Evolutionary conservation across 1,140 invertebrate genomes (phyloP).

Genomic region (Acarapis woodi): DNA sequence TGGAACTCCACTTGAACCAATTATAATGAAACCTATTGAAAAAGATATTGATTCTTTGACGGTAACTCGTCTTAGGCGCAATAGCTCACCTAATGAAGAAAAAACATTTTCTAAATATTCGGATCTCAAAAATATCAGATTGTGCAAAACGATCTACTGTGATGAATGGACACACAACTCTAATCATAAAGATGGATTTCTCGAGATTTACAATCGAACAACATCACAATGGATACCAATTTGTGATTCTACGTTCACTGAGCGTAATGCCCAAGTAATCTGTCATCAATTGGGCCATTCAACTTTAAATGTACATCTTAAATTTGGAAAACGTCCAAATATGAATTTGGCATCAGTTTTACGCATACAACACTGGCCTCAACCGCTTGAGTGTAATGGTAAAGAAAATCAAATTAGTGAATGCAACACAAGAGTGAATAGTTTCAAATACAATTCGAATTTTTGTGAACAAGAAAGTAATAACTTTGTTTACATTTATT

Average conservation of each 20-base stretch:
- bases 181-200: conserved; percentile 28
- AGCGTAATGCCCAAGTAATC: conserved; percentile 74
- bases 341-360: conserved; percentile 50
- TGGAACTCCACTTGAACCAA: conserved; percentile 44
- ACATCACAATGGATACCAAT: conserved; percentile 85
- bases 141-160: conserved; percentile 17
- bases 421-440: conserved; percentile 61
- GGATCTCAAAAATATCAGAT: conserved; percentile 13
- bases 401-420: conserved; percentile 51
- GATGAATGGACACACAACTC: conserved; percentile 12
- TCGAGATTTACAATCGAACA: conserved; percentile 81
- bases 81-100: not conserved
- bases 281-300: conserved; percentile 76
- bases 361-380: conserved; percentile 78
- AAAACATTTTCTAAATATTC: not conserved
- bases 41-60: too few species aligned
- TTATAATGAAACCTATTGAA: conserved; percentile 41
- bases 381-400: conserved; percentile 51
- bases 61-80: not conserved
- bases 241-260: conserved; percentile 78
- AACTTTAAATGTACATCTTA: conserved; percentile 54
- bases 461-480: conserved; percentile 51
- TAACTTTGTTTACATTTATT: conserved; percentile 74
- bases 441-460: conserved; percentile 42
- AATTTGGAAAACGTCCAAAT: conserved; percentile 43